Evolutionary conservation across 2,797 vertebrate genomes (phyloP).

Genomic region (Tapera naevia): DNA sequence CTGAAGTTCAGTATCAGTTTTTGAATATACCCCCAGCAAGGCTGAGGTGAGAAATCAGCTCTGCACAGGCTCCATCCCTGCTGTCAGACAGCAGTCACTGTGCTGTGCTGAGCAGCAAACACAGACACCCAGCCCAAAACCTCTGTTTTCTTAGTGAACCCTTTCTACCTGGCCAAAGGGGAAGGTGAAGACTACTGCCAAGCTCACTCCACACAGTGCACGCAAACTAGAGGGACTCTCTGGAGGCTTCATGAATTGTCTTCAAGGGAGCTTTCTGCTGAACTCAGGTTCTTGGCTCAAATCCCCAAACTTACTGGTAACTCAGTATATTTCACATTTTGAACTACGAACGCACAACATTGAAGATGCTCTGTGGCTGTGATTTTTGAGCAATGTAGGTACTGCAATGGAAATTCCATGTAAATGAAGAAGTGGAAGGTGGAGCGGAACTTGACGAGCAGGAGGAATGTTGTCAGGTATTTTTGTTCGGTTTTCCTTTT

Average conservation of each 20-base stretch:
- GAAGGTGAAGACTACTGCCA: background rate
- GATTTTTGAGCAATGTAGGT: background rate
- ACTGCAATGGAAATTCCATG: background rate
- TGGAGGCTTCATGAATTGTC: background rate
- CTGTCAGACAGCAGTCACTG: background rate
- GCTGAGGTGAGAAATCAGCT: background rate
- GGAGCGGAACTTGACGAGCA: background rate
- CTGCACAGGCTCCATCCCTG: background rate
- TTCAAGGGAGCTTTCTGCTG: rapidly evolving
- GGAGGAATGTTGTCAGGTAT: background rate
- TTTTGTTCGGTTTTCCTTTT: background rate
- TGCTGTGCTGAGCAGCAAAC: rapidly evolving
- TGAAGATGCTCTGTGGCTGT: background rate
- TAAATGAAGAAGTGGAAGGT: background rate
- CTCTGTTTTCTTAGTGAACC: background rate
- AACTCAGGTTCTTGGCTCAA: background rate
- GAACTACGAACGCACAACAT: background rate
- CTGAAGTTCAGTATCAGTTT: background rate
- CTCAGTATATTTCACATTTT: background rate
- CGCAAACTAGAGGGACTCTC: background rate
- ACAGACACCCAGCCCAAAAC: background rate
- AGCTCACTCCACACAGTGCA: background rate
- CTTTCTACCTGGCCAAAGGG: background rate
- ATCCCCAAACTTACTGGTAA: background rate
- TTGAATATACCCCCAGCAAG: background rate